Percentiles rank a stretch among this genome's conserved stretches.
Evolutionary conservation across 2,888 invertebrate genomes (phyloP).

Genomic region (Stegophylla sp.): DNA sequence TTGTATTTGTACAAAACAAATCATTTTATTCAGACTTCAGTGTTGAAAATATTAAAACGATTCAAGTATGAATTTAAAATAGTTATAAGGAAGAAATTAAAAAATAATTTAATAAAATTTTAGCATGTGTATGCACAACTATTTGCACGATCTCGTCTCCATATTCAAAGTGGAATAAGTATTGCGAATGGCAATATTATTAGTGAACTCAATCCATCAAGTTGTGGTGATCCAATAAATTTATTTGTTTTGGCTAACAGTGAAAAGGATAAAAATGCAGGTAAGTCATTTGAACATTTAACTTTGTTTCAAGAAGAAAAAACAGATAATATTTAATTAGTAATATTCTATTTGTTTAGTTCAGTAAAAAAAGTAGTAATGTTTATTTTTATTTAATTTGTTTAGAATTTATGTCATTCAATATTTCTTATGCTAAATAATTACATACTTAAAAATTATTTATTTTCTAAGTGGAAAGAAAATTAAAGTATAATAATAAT

Average conservation of each 20-base stretch:
- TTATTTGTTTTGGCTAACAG: slow-evolving; percentile 75
- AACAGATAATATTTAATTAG: not conserved
- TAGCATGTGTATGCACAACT: slow-evolving; percentile 67
- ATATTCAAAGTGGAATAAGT: slow-evolving; percentile 74
- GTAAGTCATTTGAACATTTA: slow-evolving; percentile 32
- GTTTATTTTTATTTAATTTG: no score
- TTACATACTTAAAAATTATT: no score
- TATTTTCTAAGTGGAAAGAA: no score
- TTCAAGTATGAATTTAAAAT: slow-evolving; percentile 68
- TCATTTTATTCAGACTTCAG: slow-evolving; percentile 78
- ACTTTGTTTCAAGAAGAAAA: not conserved
- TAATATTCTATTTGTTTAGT: not conserved
- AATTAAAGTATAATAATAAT: not conserved
- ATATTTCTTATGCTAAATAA: no score
- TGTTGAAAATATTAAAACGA: slow-evolving; percentile 69
- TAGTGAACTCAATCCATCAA: slow-evolving; percentile 68
- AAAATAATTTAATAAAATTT: slow-evolving; percentile 57
- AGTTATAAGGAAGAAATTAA: not conserved
- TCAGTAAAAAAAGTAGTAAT: no score
- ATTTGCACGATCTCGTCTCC: slow-evolving; percentile 73
- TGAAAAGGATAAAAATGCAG: slow-evolving; percentile 65
- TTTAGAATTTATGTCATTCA: no score
- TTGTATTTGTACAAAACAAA: slow-evolving; percentile 83
- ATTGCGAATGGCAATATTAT: slow-evolving; percentile 68
- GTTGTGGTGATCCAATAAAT: slow-evolving; percentile 73